Percentiles rank a stretch among this genome's conserved stretches.
These are phyloP conservation scores for Sipha flava DNA, from an alignment of 1,140 invertebrate species.

Conservation along the genomic window DNA sequence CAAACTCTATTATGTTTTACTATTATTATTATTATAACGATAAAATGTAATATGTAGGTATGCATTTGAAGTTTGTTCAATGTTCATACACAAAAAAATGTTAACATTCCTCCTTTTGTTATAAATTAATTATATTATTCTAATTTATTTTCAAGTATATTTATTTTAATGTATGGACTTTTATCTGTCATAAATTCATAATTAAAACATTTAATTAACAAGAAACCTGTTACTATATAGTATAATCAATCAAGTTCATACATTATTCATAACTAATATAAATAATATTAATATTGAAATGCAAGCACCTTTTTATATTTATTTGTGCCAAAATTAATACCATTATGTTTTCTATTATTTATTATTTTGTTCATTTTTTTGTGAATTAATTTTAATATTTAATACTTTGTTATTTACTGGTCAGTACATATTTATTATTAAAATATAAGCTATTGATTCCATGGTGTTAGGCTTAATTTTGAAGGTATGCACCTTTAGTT, in stretches of 20 bases:
- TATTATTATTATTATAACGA: not conserved
- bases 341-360: not conserved
- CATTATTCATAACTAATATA: no score
- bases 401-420: not conserved
- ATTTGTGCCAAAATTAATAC: not conserved
- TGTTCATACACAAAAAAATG: not conserved
- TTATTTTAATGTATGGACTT: not conserved
- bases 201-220: no score
- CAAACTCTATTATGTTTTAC: not conserved
- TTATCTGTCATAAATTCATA: not conserved
- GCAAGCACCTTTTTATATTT: not conserved
- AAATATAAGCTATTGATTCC: not conserved
- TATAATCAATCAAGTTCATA: no score
- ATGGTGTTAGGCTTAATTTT: not conserved
- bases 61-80: not conserved
- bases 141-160: not conserved
- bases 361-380: not conserved
- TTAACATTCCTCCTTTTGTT: not conserved
- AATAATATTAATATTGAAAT: not conserved
- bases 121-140: not conserved
- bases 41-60: not conserved
- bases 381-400: not conserved
- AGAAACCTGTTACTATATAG: no score
- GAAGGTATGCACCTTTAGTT: not conserved
- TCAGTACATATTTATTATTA: not conserved